Percentiles rank a stretch among this genome's conserved stretches.
phyloP scores from a whole-genome alignment of 1,140 invertebrate genomes.

The Wasmannia auropunctata region DNA sequence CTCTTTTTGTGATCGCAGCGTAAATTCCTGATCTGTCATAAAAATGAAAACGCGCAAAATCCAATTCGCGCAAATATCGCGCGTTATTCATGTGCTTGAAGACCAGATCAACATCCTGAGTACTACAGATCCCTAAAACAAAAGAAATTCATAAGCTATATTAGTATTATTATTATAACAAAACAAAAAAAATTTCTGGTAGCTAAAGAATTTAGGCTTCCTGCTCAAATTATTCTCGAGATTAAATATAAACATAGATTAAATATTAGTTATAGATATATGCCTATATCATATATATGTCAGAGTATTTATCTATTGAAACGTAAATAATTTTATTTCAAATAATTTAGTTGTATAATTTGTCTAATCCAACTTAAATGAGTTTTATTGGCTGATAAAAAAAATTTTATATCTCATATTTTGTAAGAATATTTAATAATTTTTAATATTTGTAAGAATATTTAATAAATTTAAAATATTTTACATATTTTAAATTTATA shows the following conservation, averaged over 20 bases:
- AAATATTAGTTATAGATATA: background rate
- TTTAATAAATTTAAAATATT: too few species aligned
- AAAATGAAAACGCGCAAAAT: conserved; percentile 93
- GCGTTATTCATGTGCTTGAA: conserved; percentile 95
- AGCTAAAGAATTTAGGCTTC: background rate
- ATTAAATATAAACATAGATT: too few species aligned
- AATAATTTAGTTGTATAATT: background rate
- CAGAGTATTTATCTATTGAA: background rate
- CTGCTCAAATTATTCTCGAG: background rate
- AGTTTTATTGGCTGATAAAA: too few species aligned
- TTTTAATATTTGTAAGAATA: too few species aligned
- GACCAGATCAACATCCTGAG: conserved; percentile 93
- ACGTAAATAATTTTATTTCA: background rate
- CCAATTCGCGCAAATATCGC: conserved; percentile 92
- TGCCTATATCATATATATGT: background rate
- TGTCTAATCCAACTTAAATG: too few species aligned
- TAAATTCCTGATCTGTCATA: conserved; percentile 90
- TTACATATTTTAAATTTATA: too few species aligned
- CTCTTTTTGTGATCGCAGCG: conserved; percentile 86
- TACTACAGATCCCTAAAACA: conserved; percentile 90
- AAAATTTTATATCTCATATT: too few species aligned
- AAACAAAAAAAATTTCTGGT: background rate
- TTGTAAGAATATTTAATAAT: too few species aligned
- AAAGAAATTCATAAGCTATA: background rate
- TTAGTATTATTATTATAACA: background rate